Base-by-base conservation (phyloP, 2,113 vertebrate species). In the Aptenodytes forsteri region DNA sequence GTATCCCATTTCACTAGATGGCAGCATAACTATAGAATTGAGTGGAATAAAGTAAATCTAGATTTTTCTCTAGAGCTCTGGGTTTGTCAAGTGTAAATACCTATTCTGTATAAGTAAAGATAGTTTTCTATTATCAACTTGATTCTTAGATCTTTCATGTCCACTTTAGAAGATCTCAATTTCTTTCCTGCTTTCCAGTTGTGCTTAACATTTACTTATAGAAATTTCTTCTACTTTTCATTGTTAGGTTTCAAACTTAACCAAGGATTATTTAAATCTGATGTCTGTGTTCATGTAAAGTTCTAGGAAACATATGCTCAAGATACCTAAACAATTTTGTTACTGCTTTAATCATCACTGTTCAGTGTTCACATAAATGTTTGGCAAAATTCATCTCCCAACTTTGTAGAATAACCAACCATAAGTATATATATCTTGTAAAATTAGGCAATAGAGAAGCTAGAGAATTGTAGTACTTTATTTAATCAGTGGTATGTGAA, bases 21-120 rank as follows among this genome's bases (percentile, higher is more conserved):
- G 97, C 97, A 97, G 91, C 81, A 59, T 64, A 93, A 55, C 69
- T 79, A 5, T 7, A 64, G 44, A 52, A 23, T 46, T 89, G 61
- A 34, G 56, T 47, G 23, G 65, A 73, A 67, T 56, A 49, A 54
- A 76, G 34, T 26, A 76, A 59, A 22, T 79, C 7, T 10, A 3
- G 16, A n/a, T 4, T 26, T 87, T 90, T 42, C 38, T 83, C 36
- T 79, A 22, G 52, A 40, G 15, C 21, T 95, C 44, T 65, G 61
- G 3, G 7, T 65, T 92, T 95, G 42, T 69, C 49, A 54, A 22
- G 10, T 30, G 21, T 58, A 16, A 90, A 66, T 83, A 56, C 6
- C 30, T 58, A 2, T 72, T 69, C 29, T 54, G 7, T 62, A 1
- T 26, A 90, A 36, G 5, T 79, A 26, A 95, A 46, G 13, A 36